phyloP scores from a whole-genome alignment of 2,113 vertebrate species.

The Galemys pyrenaicus region DNA sequence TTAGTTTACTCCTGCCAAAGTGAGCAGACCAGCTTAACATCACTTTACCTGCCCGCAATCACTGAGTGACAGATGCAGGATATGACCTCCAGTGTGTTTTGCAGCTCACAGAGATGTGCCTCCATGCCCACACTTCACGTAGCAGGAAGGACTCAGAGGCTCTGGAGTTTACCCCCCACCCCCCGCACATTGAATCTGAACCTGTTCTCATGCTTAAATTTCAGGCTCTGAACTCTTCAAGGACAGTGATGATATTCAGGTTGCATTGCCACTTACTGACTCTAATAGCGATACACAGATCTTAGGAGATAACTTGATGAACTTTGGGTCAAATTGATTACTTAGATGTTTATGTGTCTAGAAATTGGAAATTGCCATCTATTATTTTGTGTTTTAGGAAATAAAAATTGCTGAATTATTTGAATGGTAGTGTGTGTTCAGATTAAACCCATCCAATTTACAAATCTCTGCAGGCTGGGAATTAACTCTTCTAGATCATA shows the following conservation, averaged over 20 bases:
- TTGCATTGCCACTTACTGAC: fast-evolving
- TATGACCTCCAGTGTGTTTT: not conserved
- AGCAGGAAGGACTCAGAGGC: not conserved
- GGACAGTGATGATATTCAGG: fast-evolving
- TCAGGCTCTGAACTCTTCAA: not conserved
- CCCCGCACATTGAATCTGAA: not conserved
- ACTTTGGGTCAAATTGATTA: not conserved
- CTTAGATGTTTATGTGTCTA: not conserved
- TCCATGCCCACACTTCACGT: fast-evolving
- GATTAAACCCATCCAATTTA: not conserved
- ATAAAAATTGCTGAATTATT: not conserved
- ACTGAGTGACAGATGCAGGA: not conserved
- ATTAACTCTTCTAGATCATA: not conserved
- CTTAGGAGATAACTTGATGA: not conserved
- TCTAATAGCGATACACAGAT: not conserved
- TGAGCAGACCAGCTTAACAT: not conserved
- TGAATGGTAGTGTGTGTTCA: not conserved
- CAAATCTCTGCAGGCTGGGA: not conserved
- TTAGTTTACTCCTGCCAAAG: not conserved
- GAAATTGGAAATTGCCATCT: too few species aligned
- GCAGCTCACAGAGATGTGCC: fast-evolving
- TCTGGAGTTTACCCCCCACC: fast-evolving
- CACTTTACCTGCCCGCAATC: not conserved
- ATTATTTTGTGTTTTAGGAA: too few species aligned
- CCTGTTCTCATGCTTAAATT: not conserved